Percentiles rank a stretch among this genome's conserved stretches.
phyloP scores from a whole-genome alignment of 2,113 vertebrate genomes.

The Callocephalon fimbriatum region DNA sequence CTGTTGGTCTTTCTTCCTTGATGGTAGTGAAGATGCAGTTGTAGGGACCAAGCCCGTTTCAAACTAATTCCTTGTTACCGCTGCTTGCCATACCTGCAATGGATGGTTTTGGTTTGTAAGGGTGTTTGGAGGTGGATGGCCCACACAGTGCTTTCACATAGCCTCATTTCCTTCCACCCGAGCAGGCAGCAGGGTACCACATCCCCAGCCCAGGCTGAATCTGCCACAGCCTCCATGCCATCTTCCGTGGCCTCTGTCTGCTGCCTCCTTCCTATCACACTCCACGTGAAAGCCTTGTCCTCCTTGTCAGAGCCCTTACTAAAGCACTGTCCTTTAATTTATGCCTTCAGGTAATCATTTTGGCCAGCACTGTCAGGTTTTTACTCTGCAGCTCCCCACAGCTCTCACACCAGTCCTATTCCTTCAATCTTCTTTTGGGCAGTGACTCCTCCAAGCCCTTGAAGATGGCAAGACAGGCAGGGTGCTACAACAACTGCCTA shows the following conservation, averaged over 20 bases:
- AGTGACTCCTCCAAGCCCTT: neutral
- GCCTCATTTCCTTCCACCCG: neutral
- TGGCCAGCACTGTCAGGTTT: neutral
- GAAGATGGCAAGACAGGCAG: neutral
- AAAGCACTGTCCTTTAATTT: neutral
- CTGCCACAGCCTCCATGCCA: neutral
- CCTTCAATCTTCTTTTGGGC: neutral
- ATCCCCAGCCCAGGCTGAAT: neutral
- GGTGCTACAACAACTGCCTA: neutral
- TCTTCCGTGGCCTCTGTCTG: fast-evolving
- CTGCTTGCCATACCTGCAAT: neutral
- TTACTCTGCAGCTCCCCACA: neutral
- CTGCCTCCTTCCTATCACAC: neutral
- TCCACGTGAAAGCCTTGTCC: neutral
- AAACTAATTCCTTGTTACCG: neutral
- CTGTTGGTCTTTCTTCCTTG: neutral
- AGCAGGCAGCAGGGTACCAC: fast-evolving
- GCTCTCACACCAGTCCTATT: neutral
- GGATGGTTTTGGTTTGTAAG: conserved; percentile 13
- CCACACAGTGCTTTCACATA: neutral
- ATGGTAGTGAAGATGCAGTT: neutral
- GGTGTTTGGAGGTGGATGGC: neutral
- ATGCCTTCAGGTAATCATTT: neutral
- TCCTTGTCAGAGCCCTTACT: neutral
- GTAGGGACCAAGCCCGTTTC: neutral